Evolutionary conservation across 2,113 vertebrate species (phyloP), one percentile per base, ranked within the genome.

Genomic region (Prinia subflava): DNA sequence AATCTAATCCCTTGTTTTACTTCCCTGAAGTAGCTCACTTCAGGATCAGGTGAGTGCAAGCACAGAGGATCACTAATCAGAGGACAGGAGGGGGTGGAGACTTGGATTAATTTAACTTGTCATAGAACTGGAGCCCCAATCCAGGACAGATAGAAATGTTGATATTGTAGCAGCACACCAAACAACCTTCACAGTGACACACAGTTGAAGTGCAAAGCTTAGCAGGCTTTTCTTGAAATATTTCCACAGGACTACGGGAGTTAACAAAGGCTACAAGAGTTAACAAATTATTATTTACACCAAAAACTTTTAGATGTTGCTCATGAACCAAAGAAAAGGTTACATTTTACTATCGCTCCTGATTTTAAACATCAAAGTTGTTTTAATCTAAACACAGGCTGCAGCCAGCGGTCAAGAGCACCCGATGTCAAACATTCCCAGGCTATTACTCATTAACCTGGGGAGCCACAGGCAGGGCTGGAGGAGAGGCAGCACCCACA

Each of bases 391-490:
- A 93, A 79, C 75, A 91, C 6, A 20, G 49, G 70, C 63, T 59
- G 68, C 83, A 92, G 71, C 50, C 75, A 85, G 77, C 17, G 2
- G 83, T 94, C 85, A 95, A 92, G 71, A 94, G 31, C 76, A 75
- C 49, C 76, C 11, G 13, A 79, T 67, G 91, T 89, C 92, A 95
- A 96, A 97, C 95, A 97, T 93, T 96, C 80, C 95, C 91, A 75
- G 56, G 62, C 64, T 68, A 63, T 95, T 92, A 96, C 87, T 97
- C 85, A 97, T 98, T 97, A 98, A 96, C 86, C 68, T 76, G 85
- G n/a, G 47, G 42, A 96, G 80, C 87, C 85, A 87, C 89, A 80
- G 1, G 13, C 55, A 62, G 44, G 49, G 44, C 64, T 80, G 60
- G 10, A 90, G 27, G 3, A 81, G 27, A 92, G 21, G 23, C 42